phyloP scores from a whole-genome alignment of 35 echinoderm and acorn worm genomes.

The Lytechinus variegatus region DNA sequence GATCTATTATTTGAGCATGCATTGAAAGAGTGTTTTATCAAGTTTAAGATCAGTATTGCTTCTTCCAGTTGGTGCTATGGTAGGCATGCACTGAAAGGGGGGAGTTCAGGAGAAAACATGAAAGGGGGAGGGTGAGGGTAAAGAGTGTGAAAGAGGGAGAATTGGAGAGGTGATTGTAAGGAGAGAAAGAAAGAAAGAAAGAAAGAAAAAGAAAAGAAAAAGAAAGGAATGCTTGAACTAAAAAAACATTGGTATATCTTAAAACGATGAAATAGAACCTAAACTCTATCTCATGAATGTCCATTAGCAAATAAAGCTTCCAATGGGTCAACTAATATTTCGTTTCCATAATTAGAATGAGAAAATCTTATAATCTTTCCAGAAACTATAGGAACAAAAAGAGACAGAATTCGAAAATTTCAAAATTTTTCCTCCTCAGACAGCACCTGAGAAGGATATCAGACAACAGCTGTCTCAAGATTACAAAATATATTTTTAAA shows the following conservation, averaged over 20 bases:
- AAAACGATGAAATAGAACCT: not conserved
- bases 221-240: not conserved
- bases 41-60: not conserved
- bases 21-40: not conserved
- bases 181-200: not conserved
- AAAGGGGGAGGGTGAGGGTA: no score
- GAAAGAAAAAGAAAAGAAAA: not conserved
- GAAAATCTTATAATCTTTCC: not conserved
- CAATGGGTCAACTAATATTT: not conserved
- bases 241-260: no score
- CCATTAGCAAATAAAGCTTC: not conserved
- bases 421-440: not conserved
- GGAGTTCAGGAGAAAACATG: no score
- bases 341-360: not conserved
- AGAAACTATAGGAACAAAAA: not conserved
- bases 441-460: not conserved
- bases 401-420: not conserved
- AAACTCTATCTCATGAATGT: not conserved
- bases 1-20: not conserved
- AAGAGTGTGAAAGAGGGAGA: not conserved
- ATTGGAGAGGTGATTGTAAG: not conserved
- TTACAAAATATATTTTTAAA: not conserved
- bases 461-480: conserved; percentile 1
- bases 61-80: not conserved
- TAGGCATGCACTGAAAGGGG: not conserved